Base-by-base conservation (phyloP, 2,888 invertebrate genomes). In the Clistopyga incitator region DNA sequence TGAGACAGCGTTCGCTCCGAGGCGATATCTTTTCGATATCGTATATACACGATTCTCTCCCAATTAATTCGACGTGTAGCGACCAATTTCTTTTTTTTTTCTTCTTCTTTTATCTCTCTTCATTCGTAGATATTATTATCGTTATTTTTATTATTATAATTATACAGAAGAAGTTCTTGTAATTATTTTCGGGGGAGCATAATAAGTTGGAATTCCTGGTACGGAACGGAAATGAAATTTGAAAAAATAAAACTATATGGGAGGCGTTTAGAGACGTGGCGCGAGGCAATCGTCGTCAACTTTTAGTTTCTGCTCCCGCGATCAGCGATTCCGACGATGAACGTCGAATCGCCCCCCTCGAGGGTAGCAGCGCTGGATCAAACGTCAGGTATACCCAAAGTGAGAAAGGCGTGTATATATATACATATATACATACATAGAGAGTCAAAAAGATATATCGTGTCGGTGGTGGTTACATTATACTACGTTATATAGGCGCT, bases 1-100 rank as follows among this genome's bases (percentile, higher is more conserved):
- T 38, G 76, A 77, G 77, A 65, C 56, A 23, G 45, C 65, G 15
- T 38, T 54, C 54, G 54, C 54, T 34, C 45, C 45, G 45, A 67
- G 67, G 80, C 77, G 80, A 67, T 77, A 84, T 81, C 77, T 81
- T 77, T 38, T 77, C 77, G 80, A 84, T 84, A 84, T 79, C 83
- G 61, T 80, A 52, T 64, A 67, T 78, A 71, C 77, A 77, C 82
- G 75, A 74, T 68, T 77, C 72, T 84, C 80, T 72, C 77, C 83
- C 81, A 84, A 84, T 84, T 84, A 84, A 84, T 84, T 84, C 81
- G 52, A 67, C 45, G 77, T 25, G 71, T 45, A 64, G 29, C 45
- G 6, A 18, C 71, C 8, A 25, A 25, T 64, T 54, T 76, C 15
- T 42, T 61, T 61, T 52, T 61, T 67, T 72, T 67, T 59, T 59